Evolutionary conservation across 2,113 vertebrate genomes (phyloP).

Genomic region (Cephalopterus ornatus): DNA sequence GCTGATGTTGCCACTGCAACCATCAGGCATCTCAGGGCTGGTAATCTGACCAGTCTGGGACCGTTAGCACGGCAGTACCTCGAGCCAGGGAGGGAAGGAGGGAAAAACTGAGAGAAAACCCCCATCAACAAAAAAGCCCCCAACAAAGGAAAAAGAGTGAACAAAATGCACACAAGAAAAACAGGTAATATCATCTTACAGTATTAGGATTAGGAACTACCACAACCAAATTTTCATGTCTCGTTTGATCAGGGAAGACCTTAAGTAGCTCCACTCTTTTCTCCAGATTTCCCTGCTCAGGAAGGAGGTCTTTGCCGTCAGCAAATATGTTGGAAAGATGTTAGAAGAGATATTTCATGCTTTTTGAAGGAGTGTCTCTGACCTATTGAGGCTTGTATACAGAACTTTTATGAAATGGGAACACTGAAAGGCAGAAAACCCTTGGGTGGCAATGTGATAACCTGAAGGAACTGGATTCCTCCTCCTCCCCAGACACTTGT

Average conservation of each 20-base stretch:
- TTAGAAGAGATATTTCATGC: background rate
- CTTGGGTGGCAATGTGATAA: background rate
- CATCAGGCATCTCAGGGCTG: background rate
- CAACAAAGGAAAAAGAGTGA: background rate
- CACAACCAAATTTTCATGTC: background rate
- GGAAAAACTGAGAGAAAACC: background rate
- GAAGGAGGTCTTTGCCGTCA: background rate
- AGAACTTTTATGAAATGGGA: background rate
- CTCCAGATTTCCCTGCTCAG: background rate
- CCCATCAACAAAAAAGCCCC: background rate
- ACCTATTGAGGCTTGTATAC: background rate
- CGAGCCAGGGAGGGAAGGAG: background rate
- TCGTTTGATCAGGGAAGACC: background rate
- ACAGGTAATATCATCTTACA: background rate
- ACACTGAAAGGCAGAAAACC: background rate
- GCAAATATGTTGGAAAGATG: background rate
- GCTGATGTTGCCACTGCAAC: background rate
- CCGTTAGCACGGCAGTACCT: background rate
- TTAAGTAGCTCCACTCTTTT: background rate
- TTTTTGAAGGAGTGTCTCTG: background rate
- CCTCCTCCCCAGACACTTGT: background rate
- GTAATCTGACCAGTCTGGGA: background rate
- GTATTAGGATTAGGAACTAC: background rate
- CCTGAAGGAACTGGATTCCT: background rate
- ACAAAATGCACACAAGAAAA: background rate